phyloP scores from a whole-genome alignment of 2,888 invertebrate species.

The Acrocera orbiculus region DNA sequence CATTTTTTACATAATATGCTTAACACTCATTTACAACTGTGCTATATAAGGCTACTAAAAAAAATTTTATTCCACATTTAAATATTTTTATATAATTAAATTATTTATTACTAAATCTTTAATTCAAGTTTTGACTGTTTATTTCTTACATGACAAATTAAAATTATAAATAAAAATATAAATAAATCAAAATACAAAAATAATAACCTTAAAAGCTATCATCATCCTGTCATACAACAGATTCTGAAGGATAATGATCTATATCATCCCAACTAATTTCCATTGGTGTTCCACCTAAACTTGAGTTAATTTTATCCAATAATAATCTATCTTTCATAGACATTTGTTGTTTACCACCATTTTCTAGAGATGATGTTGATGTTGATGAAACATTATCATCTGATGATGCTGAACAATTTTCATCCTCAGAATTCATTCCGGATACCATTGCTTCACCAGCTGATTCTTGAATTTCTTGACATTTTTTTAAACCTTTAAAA shows the following conservation, averaged over 20 bases:
- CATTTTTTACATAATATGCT: too few relatives aligned
- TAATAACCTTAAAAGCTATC: slow-evolving; percentile 30
- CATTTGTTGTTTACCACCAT: slow-evolving; percentile 17
- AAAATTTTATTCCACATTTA: too few relatives aligned
- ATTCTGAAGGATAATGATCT: slow-evolving; percentile 19
- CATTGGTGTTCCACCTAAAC: slow-evolving; percentile 33
- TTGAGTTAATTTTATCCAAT: slow-evolving; percentile 21
- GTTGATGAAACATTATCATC: slow-evolving; percentile 32
- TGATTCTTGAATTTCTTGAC: slow-evolving; percentile 39
- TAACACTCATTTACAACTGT: too few relatives aligned
- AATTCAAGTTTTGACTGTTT: too few relatives aligned
- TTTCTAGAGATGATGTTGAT: slow-evolving; percentile 23
- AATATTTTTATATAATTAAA: too few relatives aligned
- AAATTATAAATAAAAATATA: too few relatives aligned
- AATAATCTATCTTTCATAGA: slow-evolving; percentile 24
- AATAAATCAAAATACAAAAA: too few relatives aligned
- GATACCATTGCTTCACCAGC: slow-evolving; percentile 50
- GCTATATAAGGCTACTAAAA: too few relatives aligned
- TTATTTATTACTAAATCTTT: too few relatives aligned
- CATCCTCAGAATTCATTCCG: slow-evolving; percentile 42
- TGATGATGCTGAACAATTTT: slow-evolving; percentile 35
- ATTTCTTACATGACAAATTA: too few relatives aligned
- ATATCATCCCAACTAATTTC: slow-evolving; percentile 33
- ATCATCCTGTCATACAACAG: slow-evolving; percentile 27
- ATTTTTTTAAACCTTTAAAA: slow-evolving; percentile 25